Evolutionary conservation across 2,113 vertebrate species (phyloP).

Genomic region (Choloepus hoffmanni): DNA sequence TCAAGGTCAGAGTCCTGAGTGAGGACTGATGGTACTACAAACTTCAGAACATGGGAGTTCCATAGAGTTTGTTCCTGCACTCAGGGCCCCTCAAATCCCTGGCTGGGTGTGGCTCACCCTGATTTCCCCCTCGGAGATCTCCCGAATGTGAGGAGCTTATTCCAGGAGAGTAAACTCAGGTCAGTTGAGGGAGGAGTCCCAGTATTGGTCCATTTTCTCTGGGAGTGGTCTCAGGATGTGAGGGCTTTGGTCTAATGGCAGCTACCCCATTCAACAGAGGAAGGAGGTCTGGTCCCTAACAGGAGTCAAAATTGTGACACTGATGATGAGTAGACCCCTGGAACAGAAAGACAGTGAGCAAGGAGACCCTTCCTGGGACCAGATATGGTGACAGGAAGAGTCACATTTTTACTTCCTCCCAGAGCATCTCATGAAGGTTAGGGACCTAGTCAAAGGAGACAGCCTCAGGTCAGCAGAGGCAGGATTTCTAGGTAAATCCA

Average conservation of each 20-base stretch:
- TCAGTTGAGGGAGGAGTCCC: too few relatives aligned
- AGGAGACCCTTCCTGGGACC: background rate
- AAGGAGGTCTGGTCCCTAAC: background rate
- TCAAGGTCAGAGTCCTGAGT: too few relatives aligned
- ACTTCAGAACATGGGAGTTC: too few relatives aligned
- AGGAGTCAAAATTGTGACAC: background rate
- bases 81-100: too few relatives aligned
- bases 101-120: too few relatives aligned
- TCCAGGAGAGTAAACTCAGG: too few relatives aligned
- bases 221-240: background rate
- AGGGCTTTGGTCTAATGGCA: background rate
- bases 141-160: too few relatives aligned
- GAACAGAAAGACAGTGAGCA: background rate
- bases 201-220: background rate
- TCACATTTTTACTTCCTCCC: background rate
- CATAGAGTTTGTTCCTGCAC: too few relatives aligned
- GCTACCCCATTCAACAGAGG: background rate
- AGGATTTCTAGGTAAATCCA: background rate
- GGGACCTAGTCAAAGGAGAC: background rate
- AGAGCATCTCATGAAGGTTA: background rate
- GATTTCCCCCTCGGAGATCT: too few relatives aligned
- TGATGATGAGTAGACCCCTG: background rate
- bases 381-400: background rate
- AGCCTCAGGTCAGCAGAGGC: background rate
- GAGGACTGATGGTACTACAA: too few relatives aligned